Base-by-base conservation (phyloP, 2,113 vertebrate species). In the Tretioscincus oriximinensis region DNA sequence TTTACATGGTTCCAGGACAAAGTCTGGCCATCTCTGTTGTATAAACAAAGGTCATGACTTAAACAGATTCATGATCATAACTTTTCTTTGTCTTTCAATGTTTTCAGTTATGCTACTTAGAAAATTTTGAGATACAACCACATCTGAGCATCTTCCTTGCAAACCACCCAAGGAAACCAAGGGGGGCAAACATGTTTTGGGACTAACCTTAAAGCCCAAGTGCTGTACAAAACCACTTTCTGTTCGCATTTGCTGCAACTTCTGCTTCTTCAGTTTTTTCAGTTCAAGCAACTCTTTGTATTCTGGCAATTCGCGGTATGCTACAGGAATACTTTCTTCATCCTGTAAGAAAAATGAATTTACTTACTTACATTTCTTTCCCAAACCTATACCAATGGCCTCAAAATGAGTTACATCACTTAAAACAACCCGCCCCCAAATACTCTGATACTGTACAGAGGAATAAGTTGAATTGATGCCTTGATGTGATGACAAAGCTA, bases 221-320 rank as follows among this genome's bases (percentile, higher is more conserved):
- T 99, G 98, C 83, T 96, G 97, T 26, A 96, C 93, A 88, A 95
- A 95, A 3, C 92, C 90, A 89, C 95, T 96, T 87, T 98, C 97
- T 54, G 96, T 96, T 75, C 97, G 97, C 91, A 99, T 96, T 88
- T 98, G 96, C 83, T 96, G 97, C 54, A 99, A 94, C 69, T 97
- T 97, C 89, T 95, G 96, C 85, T 97, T 99, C 93, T 98, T 99
- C 88, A 99, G 85, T 73, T 97, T 96, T 93, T 99, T 99, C 87
- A 99, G 95, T 87, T 98, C 95, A 91, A 98, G 92, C 78, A 99
- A 94, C 90, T 99, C 97, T 94, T 98, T 98, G 94, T 99, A 99
- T 92, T 99, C 98, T 0, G 97, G 97, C 80, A 98, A 90, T 87
- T 95, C 95, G 77, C 97, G 95, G 77, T 94, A 94, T 71, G 96